Percentiles rank a stretch among this genome's conserved stretches.
phyloP scores from a whole-genome alignment of 2,113 vertebrate species.

The Nerophis ophidion region DNA sequence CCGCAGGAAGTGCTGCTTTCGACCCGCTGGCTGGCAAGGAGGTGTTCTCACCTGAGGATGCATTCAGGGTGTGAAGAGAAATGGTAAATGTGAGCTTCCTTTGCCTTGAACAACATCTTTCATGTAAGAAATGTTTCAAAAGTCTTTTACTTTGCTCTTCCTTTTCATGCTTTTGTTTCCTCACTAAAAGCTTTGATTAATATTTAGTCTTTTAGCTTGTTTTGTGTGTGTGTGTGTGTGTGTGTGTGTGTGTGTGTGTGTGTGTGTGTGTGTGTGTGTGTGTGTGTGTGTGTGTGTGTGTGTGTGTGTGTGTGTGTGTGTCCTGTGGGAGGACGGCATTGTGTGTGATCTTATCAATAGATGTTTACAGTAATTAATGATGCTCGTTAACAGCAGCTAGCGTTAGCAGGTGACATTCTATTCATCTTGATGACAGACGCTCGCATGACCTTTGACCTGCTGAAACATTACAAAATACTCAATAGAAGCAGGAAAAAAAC shows the following conservation, averaged over 20 bases:
- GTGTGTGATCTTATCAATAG: constrained; percentile 54
- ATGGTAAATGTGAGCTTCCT: neutral
- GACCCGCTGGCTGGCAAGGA: neutral
- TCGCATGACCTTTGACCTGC: too few species aligned
- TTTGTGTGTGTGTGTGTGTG: neutral
- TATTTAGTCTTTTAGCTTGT: constrained; percentile 12
- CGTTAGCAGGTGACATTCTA: constrained; percentile 39
- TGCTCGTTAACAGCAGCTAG: constrained; percentile 48
- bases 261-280: neutral
- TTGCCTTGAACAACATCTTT: constrained; percentile 7
- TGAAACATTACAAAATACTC: too few species aligned
- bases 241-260: neutral
- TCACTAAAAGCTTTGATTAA: constrained; percentile 18
- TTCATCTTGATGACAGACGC: constrained; percentile 20
- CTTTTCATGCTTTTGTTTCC: constrained; percentile 21
- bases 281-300: neutral
- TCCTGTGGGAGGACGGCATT: constrained; percentile 45
- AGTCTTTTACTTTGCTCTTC: constrained; percentile 28
- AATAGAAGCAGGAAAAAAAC: too few species aligned
- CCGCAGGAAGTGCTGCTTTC: constrained; percentile 54
- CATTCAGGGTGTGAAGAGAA: neutral
- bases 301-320: constrained; percentile 4
- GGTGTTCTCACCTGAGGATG: neutral
- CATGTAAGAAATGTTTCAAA: constrained; percentile 35
- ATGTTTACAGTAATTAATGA: constrained; percentile 60